Evolutionary conservation across 2,113 vertebrate genomes (phyloP), one percentile per base, ranked within the genome.

Genomic region (Lethenteron reissneri): DNA sequence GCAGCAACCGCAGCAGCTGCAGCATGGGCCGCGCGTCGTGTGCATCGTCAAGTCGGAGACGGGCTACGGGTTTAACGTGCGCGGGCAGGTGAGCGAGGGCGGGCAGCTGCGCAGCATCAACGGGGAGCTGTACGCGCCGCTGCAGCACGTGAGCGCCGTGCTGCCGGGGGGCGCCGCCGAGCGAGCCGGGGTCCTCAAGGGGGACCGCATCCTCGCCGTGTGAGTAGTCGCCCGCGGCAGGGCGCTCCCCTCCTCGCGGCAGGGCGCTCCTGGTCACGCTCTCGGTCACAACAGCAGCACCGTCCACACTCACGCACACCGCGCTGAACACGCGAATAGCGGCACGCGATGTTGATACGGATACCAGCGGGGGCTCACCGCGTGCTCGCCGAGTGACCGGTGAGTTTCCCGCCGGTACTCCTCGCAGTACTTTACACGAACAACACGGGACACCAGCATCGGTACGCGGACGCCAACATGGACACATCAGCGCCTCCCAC

Each of bases 101-200:
- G 92, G 92, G 13, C 90, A 94, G 76, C 87, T 95, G 41, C 88
- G 91, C 78, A 92, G 91, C 84, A 96, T 96, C 84, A 88, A 92
- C 84, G 91, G 91, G 58, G 88, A 94, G 78, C 83, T 95, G 79
- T 96, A 96, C 82, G 89, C 91, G 71, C 91, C 90, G 74, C 88
- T 96, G 71, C 91, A 95, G 85, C 91, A 95, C 78, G 91, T 95
- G 81, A 94, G 89, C 80, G 91, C 89, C 72, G 90, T 96, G 74
- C 78, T 94, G 78, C 87, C 89, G 75, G 90, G 87, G n/a, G 91
- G 90, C 15, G 89, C 90, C 7, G 90, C 90, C 56, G 89, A 95
- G 80, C 81, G 87, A 75, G 91, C 90, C 73, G 89, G 89, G 73
- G 88, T 92, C 76, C 82, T 83, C 15, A 94, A 91, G 76, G 90